phyloP scores from a whole-genome alignment of 2,888 invertebrate genomes.

The Elgonia sp. region DNA sequence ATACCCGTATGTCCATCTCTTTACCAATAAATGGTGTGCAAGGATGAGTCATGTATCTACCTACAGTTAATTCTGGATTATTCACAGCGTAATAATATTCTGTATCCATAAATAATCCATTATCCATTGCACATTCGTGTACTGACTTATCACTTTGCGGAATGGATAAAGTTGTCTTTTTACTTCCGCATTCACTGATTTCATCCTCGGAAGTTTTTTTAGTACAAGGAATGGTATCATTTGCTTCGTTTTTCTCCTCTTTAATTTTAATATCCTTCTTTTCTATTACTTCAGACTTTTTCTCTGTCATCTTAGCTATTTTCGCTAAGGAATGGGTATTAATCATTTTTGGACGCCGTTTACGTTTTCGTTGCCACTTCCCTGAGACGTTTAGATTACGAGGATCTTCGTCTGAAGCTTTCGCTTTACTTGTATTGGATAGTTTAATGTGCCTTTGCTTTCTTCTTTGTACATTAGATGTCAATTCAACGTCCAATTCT shows the following conservation, averaged over 20 bases:
- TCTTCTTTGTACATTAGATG: conserved; percentile 8
- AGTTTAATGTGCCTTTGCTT: not conserved
- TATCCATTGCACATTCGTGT: conserved; percentile 28
- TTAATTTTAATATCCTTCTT: not conserved
- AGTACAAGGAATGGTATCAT: no score
- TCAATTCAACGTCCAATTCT: conserved; percentile 13
- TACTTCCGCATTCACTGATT: no score
- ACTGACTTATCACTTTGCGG: conserved; percentile 44
- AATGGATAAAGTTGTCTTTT: not conserved
- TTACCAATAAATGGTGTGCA: not conserved
- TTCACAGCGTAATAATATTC: conserved; percentile 19
- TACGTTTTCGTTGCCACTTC: not conserved
- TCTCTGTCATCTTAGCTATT: not conserved
- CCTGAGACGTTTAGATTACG: not conserved
- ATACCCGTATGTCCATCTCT: not conserved
- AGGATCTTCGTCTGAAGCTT: not conserved
- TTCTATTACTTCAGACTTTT: not conserved
- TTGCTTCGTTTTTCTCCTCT: not conserved
- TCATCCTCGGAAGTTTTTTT: no score
- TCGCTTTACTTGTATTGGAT: not conserved
- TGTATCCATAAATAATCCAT: conserved; percentile 34
- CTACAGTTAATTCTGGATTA: not conserved
- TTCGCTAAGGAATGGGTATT: not conserved
- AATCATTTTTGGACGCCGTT: not conserved
- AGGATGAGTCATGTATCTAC: not conserved